Evolutionary conservation across 1,140 invertebrate species (phyloP), one percentile per base, ranked within the genome.

Genomic region (Cherax destructor): DNA sequence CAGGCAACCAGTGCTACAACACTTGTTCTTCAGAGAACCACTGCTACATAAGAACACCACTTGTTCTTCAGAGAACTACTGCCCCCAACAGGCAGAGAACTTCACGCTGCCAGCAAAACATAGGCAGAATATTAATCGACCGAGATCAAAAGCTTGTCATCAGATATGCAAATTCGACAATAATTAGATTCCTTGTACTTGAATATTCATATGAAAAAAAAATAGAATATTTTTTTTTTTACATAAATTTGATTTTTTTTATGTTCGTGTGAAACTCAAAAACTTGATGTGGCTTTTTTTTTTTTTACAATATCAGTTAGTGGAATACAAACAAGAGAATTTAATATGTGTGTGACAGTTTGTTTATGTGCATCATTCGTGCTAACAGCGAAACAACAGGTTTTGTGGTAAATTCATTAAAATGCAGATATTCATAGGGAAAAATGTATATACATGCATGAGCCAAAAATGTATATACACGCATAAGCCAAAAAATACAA

Each of bases 111-210:
- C 69, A 74, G 4, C 69, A 74, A 24, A 24, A 74, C 69, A 74
- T 11, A 24, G 13, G 6, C 69, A 21, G 69, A 74, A 74, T 74
- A 74, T 74, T 74, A 74, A 74, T 74, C n/a, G 24, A 21, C 24
- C 6, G n/a, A 74, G 69, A 74, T 30, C 69, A 74, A 74, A 74
- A 74, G 69, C 69, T 24, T 24, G 69, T 24, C 24, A 74, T 74
- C 69, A 74, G 69, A 74, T 74, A 74, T 74, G 69, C 69, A 74
- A 24, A 74, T 74, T 74, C 69, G 24, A 74, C 18, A 74, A 74
- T 24, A 74, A 74, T 74, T 74, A 74, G 69, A 74, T 74, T 74
- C 21, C 69, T 30, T 74, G 61, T 74, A 74, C 24, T n/a, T 24
- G 7, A 24, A 74, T 74, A 74, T 74, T 74, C 69, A 74, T 74